Evolutionary conservation across 2,888 invertebrate genomes (phyloP), one percentile per base, ranked within the genome.

Genomic region (Luffia ferchaultella): DNA sequence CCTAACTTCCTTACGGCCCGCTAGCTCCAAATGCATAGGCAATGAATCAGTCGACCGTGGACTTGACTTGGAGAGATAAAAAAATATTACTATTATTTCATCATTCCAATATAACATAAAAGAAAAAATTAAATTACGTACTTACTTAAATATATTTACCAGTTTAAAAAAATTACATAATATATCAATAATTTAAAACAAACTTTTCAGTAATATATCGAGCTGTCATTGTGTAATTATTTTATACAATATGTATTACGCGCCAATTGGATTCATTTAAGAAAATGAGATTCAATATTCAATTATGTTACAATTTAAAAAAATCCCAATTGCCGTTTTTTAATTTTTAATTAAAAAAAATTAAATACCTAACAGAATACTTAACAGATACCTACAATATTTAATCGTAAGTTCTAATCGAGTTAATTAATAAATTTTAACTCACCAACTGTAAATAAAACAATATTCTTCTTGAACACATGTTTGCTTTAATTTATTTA

Each of bases 31-130:
- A 83, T 82, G 76, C 82, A 82, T 79, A 71, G 63, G 62, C 75
- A 74, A 82, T 82, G 83, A 82, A 70, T 82, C 82, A 82, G 73
- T 74, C 68, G 66, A 74, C 66, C 76, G 62, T 68, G 55, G 57
- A 59, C 52, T 58, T 52, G 49, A 50, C 16, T 42, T n/a, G 43
- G 43, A n/a, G 16, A 30, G 30, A 30, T 30, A 7, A 30, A 7
- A 3, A 7, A 30, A 30, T 12, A 30, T 30, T 30, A 30, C 30
- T 30, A 7, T 30, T 30, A 30, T 30, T 30, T 30, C 30, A 30
- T 7, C 12, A 30, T 30, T 7, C 3, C 12, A 30, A 12, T 30
- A 30, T 7, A 7, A 3, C 30, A 30, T 30, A 30, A 30, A 30
- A 30, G 12, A 7, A 3, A 30, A 30, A 30, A 3, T 30, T 30